Percentiles rank a stretch among this genome's conserved stretches.
These are phyloP conservation scores for Chionoecetes opilio DNA, from an alignment of 1,140 invertebrate species.

Conservation along the genomic window DNA sequence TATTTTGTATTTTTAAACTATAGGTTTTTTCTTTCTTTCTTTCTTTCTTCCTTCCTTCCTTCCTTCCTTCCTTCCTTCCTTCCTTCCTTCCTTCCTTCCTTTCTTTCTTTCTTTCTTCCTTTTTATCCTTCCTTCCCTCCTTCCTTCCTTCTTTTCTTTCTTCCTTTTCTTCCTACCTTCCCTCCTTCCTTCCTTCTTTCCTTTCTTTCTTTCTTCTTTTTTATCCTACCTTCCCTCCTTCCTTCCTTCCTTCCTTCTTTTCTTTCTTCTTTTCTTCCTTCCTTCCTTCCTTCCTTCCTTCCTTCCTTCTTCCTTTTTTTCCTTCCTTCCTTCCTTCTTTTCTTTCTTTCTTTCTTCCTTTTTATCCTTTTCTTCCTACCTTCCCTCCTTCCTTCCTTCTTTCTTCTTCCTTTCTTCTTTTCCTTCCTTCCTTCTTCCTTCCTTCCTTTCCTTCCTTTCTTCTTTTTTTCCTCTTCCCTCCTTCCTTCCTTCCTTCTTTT, in stretches of 20 bases:
- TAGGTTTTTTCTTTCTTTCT: background rate
- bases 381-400: background rate
- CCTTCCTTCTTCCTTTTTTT: too few species aligned
- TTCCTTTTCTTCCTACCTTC: background rate
- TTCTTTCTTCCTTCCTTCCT: background rate
- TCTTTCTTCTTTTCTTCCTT: background rate
- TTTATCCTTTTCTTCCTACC: background rate
- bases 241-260: background rate
- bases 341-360: background rate
- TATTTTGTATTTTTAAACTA: too few species aligned
- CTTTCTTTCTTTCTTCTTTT: background rate
- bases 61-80: background rate
- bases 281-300: background rate
- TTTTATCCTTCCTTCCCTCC: background rate
- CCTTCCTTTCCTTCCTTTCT: background rate
- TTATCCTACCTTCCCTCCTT: background rate
- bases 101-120: background rate
- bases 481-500: too few species aligned
- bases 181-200: background rate
- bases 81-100: background rate
- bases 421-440: background rate
- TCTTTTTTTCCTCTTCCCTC: too few species aligned
- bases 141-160: background rate
- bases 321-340: too few species aligned
- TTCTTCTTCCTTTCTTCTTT: background rate